Base-by-base conservation (phyloP, 2,888 invertebrate genomes). In the Eristalinus sepulchralis region DNA sequence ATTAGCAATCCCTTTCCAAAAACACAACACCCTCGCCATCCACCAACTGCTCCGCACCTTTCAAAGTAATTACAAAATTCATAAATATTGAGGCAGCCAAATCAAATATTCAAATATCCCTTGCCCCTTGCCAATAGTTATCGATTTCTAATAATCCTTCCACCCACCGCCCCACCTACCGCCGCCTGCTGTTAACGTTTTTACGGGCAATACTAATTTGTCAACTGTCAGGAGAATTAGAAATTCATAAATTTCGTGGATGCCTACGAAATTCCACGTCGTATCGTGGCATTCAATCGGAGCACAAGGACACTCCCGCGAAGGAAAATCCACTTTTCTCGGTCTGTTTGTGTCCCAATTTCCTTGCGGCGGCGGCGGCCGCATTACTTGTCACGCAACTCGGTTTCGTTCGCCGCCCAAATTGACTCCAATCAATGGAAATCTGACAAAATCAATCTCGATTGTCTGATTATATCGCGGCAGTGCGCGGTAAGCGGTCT, bases 341-440 rank as follows among this genome's bases (percentile, higher is more conserved):
- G 59, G 34, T 11, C 20, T 59, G 31, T 59, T 39, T 27, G 55
- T 72, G 66, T 20, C 83, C 83, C 53, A 77, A 67, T 17, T 66
- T 67, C 57, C 24, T 4, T n/a, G n/a, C n/a, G n/a, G n/a, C n/a
- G 22, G 20, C 22, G 53, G 60, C 39, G n/a, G 39, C 63, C 39
- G 63, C 71, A 60, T 70, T 68, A 67, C 79, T 79, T 86, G 86
- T 86, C 86, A 86, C 86, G 86, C 86, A 83, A 86, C 75, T 78
- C 86, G 75, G 83, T 86, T 82, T 73, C 82, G 78, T 82, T 75
- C 78, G 71, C n/a, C 78, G 71, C n/a, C 75, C 83, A 75, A 86
- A 86, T 86, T 83, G 86, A 86, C 83, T 83, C 71, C 83, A 86
- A 86, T 86, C 86, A 86, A 86, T 86, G 83, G 60, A 79, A 86